These are phyloP conservation scores for Agapornis roseicollis DNA, from an alignment of 2,113 vertebrate genomes.

Conservation along the genomic window DNA sequence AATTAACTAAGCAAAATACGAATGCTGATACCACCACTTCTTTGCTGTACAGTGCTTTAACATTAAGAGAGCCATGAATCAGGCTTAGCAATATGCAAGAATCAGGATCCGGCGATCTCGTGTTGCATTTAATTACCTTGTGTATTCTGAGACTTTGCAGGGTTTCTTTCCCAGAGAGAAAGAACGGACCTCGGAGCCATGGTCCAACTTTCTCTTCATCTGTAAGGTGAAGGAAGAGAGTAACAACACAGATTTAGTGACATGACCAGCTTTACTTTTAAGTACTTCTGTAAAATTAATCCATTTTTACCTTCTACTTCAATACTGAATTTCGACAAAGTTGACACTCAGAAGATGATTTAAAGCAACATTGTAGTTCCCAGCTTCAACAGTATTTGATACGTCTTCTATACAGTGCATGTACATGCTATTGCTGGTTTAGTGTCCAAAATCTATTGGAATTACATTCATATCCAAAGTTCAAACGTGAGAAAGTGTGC, in stretches of 20 bases:
- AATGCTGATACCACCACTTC: conserved; percentile 4
- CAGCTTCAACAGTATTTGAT: background rate
- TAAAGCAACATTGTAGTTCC: background rate
- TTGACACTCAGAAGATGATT: background rate
- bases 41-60: conserved; percentile 7
- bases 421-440: background rate
- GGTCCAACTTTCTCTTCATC: conserved; percentile 99
- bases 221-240: conserved; percentile 75
- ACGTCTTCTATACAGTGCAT: background rate
- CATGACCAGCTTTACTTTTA: background rate
- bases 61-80: conserved; percentile 29
- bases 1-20: conserved; percentile 22
- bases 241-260: conserved; percentile 50
- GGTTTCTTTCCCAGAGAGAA: conserved; percentile 99
- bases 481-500: background rate
- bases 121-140: conserved; percentile 84
- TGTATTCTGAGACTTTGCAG: conserved; percentile 96
- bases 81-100: background rate
- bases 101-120: conserved; percentile 31
- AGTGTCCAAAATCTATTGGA: background rate
- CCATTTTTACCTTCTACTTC: background rate
- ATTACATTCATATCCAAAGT: background rate
- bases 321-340: background rate
- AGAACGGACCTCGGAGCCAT: conserved; percentile 98
- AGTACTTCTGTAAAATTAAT: background rate